Percentiles rank a stretch among this genome's conserved stretches.
These are phyloP conservation scores for Temnothorax ravouxi DNA, from an alignment of 2,888 invertebrate species.

Conservation along the genomic window DNA sequence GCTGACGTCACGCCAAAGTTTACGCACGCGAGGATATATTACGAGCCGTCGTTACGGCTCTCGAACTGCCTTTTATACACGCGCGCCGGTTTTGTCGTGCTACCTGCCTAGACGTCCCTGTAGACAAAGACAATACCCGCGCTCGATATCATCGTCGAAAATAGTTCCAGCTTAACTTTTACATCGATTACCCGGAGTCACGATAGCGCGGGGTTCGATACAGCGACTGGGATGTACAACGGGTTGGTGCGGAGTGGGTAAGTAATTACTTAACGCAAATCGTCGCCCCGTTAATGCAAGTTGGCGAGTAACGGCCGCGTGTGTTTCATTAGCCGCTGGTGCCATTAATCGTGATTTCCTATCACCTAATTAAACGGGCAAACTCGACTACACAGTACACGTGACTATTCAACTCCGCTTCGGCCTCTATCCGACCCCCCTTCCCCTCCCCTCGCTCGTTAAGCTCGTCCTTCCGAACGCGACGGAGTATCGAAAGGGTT, in stretches of 20 bases:
- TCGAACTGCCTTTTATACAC: neutral
- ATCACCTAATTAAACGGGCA: conserved; percentile 70
- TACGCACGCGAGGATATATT: conserved; percentile 22
- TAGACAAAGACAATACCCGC: neutral
- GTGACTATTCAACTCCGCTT: conserved; percentile 45
- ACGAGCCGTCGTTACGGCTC: neutral
- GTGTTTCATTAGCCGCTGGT: conserved; percentile 62
- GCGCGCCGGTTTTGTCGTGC: neutral
- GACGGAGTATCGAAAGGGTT: conserved; percentile 18
- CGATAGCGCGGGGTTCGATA: neutral
- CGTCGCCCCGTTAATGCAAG: conserved; percentile 66
- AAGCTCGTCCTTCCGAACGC: conserved; percentile 43
- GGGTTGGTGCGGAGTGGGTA: neutral
- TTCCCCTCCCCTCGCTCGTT: conserved; percentile 30
- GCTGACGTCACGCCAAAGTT: conserved; percentile 29
- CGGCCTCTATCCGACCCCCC: neutral
- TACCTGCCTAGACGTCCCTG: too few relatives aligned
- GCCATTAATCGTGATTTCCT: conserved; percentile 64
- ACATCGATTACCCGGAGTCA: neutral
- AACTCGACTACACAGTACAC: conserved; percentile 44
- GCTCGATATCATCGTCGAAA: neutral
- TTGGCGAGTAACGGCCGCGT: conserved; percentile 62
- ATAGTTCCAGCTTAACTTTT: neutral
- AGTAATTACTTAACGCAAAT: conserved; percentile 66
- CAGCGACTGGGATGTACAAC: too few relatives aligned